Base-by-base conservation (phyloP, 2,113 vertebrate genomes). In the Cnemophilus loriae region DNA sequence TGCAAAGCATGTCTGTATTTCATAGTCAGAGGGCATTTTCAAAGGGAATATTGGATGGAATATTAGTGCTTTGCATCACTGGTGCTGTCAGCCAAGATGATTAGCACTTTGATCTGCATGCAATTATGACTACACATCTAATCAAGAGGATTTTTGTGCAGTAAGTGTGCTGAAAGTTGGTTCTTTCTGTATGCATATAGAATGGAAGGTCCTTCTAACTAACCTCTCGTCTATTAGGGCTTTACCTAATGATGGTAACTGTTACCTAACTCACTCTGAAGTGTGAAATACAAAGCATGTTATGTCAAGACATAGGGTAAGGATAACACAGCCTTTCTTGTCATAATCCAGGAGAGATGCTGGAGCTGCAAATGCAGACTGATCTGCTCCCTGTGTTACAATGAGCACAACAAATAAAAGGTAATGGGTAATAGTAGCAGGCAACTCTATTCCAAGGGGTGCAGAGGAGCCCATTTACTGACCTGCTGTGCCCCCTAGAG, bases 101-200 rank as follows among this genome's bases (percentile, higher is more conserved):
- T 95, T 91, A 94, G 61, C 73, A 92, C 69, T 96, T 97, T 95
- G 94, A 96, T 96, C 76, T 89, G 89, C 89, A 63, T 74, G 76
- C 84, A 95, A 70, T 97, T 96, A 97, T 84, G 59, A 88, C 41
- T 89, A 50, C 73, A 81, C 47, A 87, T 87, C 88, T 87, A 94
- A 95, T 94, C 73, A 93, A 77, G 84, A 46, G 37, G 44, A 94
- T 92, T 93, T 94, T 92, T 47, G 79, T 63, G 47, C 84, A 91
- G 60, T 68, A 87, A 92, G 6, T 42, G 16, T 78, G n/a, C 59
- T 74, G 90, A 57, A 93, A 95, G 57, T 71, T 86, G 27, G 24
- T 52, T 76, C 41, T 86, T 86, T 86, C 79, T 74, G 46, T 60
- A 50, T 53, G 24, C 32, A 16, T 32, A 7, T 37, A 33, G 69